Base-by-base conservation (phyloP, 2,888 invertebrate species). In the Pandemis corylana region DNA sequence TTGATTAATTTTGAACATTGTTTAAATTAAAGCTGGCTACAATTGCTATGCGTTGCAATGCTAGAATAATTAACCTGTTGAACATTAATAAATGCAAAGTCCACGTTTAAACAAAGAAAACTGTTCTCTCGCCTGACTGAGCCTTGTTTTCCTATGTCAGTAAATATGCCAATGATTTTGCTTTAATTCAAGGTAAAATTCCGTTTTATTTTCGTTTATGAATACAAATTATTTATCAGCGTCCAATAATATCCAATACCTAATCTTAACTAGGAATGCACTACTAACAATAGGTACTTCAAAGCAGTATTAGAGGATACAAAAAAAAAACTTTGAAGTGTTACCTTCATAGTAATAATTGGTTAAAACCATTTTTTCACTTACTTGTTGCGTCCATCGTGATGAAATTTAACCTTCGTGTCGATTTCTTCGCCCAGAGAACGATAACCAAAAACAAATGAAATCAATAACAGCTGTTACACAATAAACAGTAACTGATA, bases 351-450 rank as follows among this genome's bases (percentile, higher is more conserved):
- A 61, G 12, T 53, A 72, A 68, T 72, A 42, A 20, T 13, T 42
- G 42, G 42, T 41, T 72, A 42, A 62, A 67, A 12, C 10, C 1
- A 68, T 44, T 68, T 65, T 56, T 87, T 85, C 87, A 89, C 93
- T 94, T 85, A 94, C 94, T 92, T 81, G 94, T 94, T 85, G 94
- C 94, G 90, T 94, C 94, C 94, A 94, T 93, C 83, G 78, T 92
- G 89, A 86, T 85, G 88, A 91, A 91, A 91, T 85, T 78, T 84
- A 90, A 91, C 91, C 92, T 92, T 92, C 89, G 85, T 77, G 77
- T 80, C 69, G 83, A 85, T 89, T 89, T 88, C 85, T 84, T 82
- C 85, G 87, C 70, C 81, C 79, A 76, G 80, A 63, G 78, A 81
- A 80, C 81, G 77, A 64, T 67, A 63, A 75, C 53, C 15, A 53